Conservation (phyloP, 2,113 vertebrate genomes). For the Tursiops truncatus region DNA sequence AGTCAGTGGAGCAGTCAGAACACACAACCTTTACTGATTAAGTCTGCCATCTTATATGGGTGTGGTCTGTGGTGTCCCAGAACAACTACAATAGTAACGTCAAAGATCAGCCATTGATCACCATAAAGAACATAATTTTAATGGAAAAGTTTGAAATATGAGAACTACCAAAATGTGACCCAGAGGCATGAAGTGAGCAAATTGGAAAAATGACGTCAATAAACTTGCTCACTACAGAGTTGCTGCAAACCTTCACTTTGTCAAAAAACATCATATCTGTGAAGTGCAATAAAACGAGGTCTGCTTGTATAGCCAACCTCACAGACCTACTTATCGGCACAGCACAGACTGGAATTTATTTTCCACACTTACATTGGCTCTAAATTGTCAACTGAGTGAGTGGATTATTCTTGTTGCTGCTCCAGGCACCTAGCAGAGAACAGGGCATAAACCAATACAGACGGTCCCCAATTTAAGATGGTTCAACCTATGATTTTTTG, state of each 20-base stretch:
- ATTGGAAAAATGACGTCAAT: neutral
- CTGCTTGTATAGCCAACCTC: neutral
- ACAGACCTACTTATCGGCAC: neutral
- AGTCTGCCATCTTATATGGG: neutral
- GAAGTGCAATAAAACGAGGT: too few relatives aligned
- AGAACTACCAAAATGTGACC: neutral
- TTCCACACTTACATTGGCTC: neutral
- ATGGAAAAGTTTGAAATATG: neutral
- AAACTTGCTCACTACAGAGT: neutral
- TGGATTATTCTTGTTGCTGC: neutral
- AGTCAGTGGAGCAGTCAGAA: neutral
- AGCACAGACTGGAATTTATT: neutral
- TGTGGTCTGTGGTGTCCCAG: neutral
- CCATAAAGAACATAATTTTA: neutral
- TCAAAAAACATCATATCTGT: too few relatives aligned
- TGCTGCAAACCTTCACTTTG: neutral
- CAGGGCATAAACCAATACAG: neutral
- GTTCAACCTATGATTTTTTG: too few relatives aligned
- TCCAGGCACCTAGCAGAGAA: neutral
- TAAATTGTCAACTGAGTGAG: neutral
- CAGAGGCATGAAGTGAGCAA: neutral
- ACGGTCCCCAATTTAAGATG: too few relatives aligned
- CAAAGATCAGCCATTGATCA: neutral
- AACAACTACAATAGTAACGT: neutral
- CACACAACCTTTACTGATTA: too few relatives aligned